Evolutionary conservation across 2,113 vertebrate species (phyloP), one percentile per base, ranked within the genome.

Genomic region (Nipponia nippon): DNA sequence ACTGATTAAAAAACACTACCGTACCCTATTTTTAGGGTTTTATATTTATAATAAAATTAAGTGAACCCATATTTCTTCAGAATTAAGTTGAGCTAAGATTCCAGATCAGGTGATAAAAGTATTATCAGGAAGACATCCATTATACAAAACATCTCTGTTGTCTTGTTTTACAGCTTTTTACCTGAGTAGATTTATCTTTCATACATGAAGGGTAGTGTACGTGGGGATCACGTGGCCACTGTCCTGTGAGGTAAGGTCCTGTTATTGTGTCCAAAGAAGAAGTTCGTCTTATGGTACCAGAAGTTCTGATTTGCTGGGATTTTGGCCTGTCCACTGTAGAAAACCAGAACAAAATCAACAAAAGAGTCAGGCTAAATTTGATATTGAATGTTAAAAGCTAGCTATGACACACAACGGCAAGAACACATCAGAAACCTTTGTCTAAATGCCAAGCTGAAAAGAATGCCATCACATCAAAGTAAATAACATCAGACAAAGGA

Each of bases 101-200:
- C 75, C 59, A 80, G 49, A 62, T 40, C 42, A 94, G 40, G n/a
- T 20, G 62, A 46, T 7, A 65, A 52, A 84, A 81, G 36, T 61
- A 79, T 25, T 61, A 77, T 13, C 58, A 77, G 46, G 80, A 40
- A 96, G 89, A 89, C 61, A 97, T 61, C 17, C 75, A 67, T 80
- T 23, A 92, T 0, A 89, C 0, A 2, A 83, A 90, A 94, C 72
- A 95, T 83, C 53, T 96, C 63, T 78, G 70, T 92, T 80, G 75
- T 89, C 71, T 92, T 73, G 83, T 62, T 93, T 91, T 62, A 72
- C 56, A 79, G 69, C 66, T 76, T 91, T 95, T 97, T 99, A 99
- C 99, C 99, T 99, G 99, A 82, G 99, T 99, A 94, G 99, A 98
- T 98, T 99, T 99, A 98, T 99, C 99, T 98, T 99, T 99, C 99